phyloP scores from a whole-genome alignment of 1,140 invertebrate species.

The Lysiphlebus fabarum region DNA sequence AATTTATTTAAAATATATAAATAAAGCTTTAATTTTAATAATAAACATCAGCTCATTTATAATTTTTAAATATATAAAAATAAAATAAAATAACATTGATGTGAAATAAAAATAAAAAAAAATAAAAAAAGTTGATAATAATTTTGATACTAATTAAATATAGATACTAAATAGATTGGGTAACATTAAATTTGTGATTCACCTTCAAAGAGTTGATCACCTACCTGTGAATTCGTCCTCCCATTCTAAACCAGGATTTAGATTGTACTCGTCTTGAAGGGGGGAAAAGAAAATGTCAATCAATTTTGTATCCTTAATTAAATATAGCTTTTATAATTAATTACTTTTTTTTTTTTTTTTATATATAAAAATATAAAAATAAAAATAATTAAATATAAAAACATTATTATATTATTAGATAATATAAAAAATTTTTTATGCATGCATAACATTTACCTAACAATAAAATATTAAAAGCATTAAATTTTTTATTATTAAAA shows the following conservation, averaged over 20 bases:
- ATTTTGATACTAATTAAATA: conserved; percentile 10
- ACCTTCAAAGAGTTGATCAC: conserved; percentile 59
- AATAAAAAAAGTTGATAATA: conserved; percentile 27
- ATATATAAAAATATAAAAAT: no score
- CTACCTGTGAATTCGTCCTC: conserved; percentile 99
- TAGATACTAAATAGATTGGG: conserved; percentile 21
- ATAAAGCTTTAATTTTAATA: no score
- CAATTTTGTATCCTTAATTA: conserved; percentile 47
- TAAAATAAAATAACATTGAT: conserved; percentile 8
- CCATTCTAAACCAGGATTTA: conserved; percentile 99
- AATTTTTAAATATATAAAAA: conserved; percentile 14
- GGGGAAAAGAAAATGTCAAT: conserved; percentile 72
- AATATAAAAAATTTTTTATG: conserved; percentile 16
- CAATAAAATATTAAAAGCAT: neutral
- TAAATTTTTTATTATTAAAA: no score
- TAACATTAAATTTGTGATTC: conserved; percentile 29
- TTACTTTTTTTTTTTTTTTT: no score
- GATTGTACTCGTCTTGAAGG: conserved; percentile 96
- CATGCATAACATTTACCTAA: no score
- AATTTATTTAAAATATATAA: no score
- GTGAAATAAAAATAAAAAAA: conserved; percentile 15
- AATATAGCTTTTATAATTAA: no score
- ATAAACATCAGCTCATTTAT: conserved; percentile 16
- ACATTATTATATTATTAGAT: conserved; percentile 29
- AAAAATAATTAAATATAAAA: conserved; percentile 12